Conservation (phyloP, 2,797 vertebrate genomes). For the Poecilia wingei region DNA sequence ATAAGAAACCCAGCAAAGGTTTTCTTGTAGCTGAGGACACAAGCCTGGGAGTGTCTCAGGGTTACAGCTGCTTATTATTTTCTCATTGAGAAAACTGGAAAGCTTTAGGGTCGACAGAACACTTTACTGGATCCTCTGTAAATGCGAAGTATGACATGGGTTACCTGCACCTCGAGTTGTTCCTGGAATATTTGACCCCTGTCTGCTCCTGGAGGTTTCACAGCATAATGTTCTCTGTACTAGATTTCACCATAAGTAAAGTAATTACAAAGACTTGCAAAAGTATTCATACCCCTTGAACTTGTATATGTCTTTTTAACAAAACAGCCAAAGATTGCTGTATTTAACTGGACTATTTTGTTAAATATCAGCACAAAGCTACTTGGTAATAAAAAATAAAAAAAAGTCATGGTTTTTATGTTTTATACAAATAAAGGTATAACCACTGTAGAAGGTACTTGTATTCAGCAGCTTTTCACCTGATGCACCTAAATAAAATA, state of each 20-base stretch:
- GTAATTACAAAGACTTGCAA: conserved; percentile 21
- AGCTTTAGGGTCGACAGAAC: conserved; percentile 63
- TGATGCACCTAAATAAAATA: background rate
- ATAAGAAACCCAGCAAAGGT: conserved; percentile 70
- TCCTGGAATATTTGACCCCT: conserved; percentile 59
- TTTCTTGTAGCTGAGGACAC: conserved; percentile 69
- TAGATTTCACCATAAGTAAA: conserved; percentile 73
- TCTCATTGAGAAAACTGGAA: conserved; percentile 59
- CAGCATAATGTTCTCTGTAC: conserved; percentile 46
- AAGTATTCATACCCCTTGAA: background rate
- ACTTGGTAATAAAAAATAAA: background rate
- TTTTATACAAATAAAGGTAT: background rate
- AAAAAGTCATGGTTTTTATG: background rate
- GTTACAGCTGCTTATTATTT: conserved; percentile 79
- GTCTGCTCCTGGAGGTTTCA: conserved; percentile 72
- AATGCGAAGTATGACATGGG: conserved; percentile 52
- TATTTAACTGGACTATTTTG: background rate
- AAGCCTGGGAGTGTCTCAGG: conserved; percentile 79
- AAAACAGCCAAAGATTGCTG: background rate
- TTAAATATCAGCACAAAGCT: background rate
- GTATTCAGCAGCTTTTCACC: background rate
- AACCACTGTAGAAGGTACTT: background rate
- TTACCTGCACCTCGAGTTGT: conserved; percentile 60
- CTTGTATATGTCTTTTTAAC: background rate
- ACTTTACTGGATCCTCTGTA: conserved; percentile 69